Evolutionary conservation across 2,113 vertebrate species (phyloP), one percentile per base, ranked within the genome.

Genomic region (Pagrus major): DNA sequence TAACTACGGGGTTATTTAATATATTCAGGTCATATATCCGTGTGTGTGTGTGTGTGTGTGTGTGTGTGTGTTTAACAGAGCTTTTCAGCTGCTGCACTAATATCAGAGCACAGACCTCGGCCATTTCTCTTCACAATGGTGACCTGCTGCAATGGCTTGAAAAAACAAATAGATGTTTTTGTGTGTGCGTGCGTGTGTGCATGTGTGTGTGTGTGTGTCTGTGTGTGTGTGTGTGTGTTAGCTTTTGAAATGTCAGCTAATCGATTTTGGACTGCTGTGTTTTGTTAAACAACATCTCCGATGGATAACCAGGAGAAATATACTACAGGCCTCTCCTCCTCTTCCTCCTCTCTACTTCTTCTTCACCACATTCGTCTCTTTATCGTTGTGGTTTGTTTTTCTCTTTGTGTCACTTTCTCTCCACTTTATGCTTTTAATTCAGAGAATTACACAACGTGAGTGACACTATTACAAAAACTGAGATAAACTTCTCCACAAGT

Each of bases 181-280:
- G 20, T 58, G 18, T 66, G 25, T n/a, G 8, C 9, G 20, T 21
- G 2, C 18, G 42, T 46, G 6, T 16, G 42, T 20, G 14, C 20
- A 12, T 55, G 39, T 33, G 11, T 51, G 31, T 37, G 21, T 67
- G 35, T 42, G 55, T 55, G 33, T 54, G 20, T 78, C 66, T 73
- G 2, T 27, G 15, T n/a, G 16, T 55, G 27, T 33, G 11, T 51
- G 66, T 73, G 1, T 23, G 15, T n/a, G 16, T 55, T 55, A 31
- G 20, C 35, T 76, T 39, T 68, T 54, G 71, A 91, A 89, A 86
- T 81, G 77, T 83, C 83, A 90, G 71, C 61, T 65, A 41, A 91
- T 89, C 70, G 73, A 81, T 89, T 80, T 59, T 33, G 23, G n/a
- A 11, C 4, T 39, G 59, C 23, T 59, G 33, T 42, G 59, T 68